Conservation (phyloP, 1,140 invertebrate species). For the Drosophila sp. region DNA sequence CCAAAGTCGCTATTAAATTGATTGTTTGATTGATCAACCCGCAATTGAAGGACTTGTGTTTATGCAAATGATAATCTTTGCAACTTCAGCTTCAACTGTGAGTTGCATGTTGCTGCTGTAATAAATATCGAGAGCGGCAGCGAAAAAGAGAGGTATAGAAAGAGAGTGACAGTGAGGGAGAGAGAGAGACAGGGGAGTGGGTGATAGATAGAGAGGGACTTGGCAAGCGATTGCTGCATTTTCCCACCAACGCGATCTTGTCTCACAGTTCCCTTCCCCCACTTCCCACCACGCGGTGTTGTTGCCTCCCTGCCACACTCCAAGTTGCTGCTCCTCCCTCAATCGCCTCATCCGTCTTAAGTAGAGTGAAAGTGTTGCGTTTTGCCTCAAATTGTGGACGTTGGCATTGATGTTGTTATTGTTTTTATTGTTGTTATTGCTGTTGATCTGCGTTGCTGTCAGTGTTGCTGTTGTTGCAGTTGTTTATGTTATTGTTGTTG, state of each 20-base stretch:
- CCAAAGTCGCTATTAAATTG: constrained; percentile 13
- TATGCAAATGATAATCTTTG: constrained; percentile 50
- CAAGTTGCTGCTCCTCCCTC: constrained; percentile 46
- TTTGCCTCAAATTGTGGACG: constrained; percentile 71
- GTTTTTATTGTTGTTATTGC: constrained; percentile 38
- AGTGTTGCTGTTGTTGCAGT: constrained; percentile 33
- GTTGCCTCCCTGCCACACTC: constrained; percentile 23
- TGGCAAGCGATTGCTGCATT: constrained; percentile 69
- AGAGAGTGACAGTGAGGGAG: background rate
- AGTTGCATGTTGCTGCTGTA: constrained; percentile 23
- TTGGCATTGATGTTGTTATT: constrained; percentile 50
- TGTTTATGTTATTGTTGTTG: constrained; percentile 46
- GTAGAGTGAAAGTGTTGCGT: constrained; percentile 84
- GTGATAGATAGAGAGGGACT: constrained; percentile 36
- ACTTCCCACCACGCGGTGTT: constrained; percentile 15
- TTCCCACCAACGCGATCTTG: constrained; percentile 81
- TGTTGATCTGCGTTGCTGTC: constrained; percentile 45
- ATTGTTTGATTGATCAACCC: constrained; percentile 40
- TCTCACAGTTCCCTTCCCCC: constrained; percentile 33
- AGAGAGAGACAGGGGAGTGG: background rate
- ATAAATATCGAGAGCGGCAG: constrained; percentile 40
- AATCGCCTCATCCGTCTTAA: constrained; percentile 73
- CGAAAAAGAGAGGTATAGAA: background rate
- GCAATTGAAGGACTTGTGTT: constrained; percentile 12
- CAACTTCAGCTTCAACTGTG: background rate